phyloP scores from a whole-genome alignment of 2,113 vertebrate species.

The Raphicerus campestris region DNA sequence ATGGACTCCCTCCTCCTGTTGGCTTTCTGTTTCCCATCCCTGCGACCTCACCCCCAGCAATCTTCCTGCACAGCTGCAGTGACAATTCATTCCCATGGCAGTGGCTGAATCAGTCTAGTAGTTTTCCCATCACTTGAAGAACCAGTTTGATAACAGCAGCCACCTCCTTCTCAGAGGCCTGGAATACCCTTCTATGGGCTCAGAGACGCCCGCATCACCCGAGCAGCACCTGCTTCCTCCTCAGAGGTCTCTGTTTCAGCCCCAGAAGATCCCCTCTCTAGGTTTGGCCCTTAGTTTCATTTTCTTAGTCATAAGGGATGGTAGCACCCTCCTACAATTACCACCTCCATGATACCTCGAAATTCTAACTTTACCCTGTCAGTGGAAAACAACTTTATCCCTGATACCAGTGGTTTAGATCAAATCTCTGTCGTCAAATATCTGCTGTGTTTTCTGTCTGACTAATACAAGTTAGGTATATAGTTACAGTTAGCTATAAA shows the following conservation, averaged over 20 bases:
- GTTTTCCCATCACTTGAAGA: background rate
- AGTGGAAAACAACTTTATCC: background rate
- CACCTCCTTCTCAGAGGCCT: background rate
- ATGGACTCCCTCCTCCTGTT: background rate
- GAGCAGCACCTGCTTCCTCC: background rate
- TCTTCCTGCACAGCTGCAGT: background rate
- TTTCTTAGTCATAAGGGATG: background rate
- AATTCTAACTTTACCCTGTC: background rate
- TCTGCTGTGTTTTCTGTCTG: background rate
- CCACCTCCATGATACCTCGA: background rate
- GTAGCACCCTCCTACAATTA: background rate
- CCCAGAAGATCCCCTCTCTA: background rate
- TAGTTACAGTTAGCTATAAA: background rate
- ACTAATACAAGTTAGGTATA: background rate
- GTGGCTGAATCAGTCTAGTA: background rate
- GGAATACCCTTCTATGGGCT: background rate
- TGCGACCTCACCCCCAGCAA: rapidly evolving
- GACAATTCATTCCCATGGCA: background rate
- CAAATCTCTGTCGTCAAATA: background rate
- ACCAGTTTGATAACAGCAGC: background rate
- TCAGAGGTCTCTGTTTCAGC: background rate
- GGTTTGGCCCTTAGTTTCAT: background rate
- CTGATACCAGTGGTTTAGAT: background rate
- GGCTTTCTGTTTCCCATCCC: background rate
- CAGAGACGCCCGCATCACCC: background rate